Base-by-base conservation (phyloP, 2,797 vertebrate genomes). In the Danio tinwini region DNA sequence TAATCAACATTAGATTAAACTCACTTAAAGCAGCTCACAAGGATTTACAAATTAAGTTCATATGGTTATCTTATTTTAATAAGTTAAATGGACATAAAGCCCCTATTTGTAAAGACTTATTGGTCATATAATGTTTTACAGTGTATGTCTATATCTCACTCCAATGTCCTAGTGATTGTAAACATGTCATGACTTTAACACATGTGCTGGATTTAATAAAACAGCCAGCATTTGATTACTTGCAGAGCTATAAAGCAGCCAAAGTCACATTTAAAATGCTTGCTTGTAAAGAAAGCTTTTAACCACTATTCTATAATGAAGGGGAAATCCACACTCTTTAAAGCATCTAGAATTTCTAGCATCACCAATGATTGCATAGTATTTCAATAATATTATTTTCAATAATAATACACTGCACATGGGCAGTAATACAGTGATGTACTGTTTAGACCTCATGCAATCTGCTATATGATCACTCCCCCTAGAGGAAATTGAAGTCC, bases 131-230 rank as follows among this genome's bases (percentile, higher is more conserved):
- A n/a, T 29, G 1, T 29, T 29, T 29, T 29, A 29, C 29, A 29
- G n/a, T 29, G 29, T 29, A 29, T 29, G 29, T 29, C 63, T 65
- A 47, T 13, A 64, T 44, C 0, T 64, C 64, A 45, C 37, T 16
- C n/a, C 17, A 64, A 64, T 64, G 10, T 64, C 11, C 5, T 44
- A 44, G 62, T 19, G 62, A 44, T 45, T 45, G n/a, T 45, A 45
- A 65, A 65, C n/a, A 45, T 8, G 42, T 13, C 42, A 40, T 64
- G n/a, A 55, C 19, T 50, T 68, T 67, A 17, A 37, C n/a, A 70
- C 68, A 40, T 16, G 13, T 2, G 2, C 21, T 68, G 21, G 14
- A n/a, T 70, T 14, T 69, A 52, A 68, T 52, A 9, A 40, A 40
- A 70, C 37, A 39, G 49, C 11, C 39, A 39, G 50, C 50, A 55